Evolutionary conservation across 2,888 invertebrate species (phyloP), one percentile per base, ranked within the genome.

Genomic region (Pelosia muscerda): DNA sequence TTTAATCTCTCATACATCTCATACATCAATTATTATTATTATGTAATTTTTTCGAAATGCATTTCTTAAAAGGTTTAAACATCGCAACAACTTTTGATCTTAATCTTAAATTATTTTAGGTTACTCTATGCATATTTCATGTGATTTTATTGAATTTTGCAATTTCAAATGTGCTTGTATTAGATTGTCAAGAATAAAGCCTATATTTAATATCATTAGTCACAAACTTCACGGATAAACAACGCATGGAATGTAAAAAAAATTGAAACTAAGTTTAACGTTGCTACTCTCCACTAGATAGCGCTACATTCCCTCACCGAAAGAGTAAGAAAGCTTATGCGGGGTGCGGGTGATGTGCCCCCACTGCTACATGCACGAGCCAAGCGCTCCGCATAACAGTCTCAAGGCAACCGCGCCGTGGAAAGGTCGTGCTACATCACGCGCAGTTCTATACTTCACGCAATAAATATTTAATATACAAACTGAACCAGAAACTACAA

Each of bases 391-490:
- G 86, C 87, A 88, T 87, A 91, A 85, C 93, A 94, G 95, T 93
- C 92, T 88, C 89, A 93, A 90, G 90, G 91, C 84, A 89, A 89
- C 87, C 91, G 91, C 86, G 90, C 87, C 86, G 90, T 88, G 88
- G 86, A 82, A 78, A 86, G 88, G 87, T 86, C 88, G 93, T 85
- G 95, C 87, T 76, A 83, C 82, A 81, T 53, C 76, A 76, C 87
- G 86, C 88, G 89, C 84, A 85, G 84, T 83, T 84, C 88, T 86
- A 79, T 85, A 86, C 84, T 85, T 90, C 90, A 89, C 94, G 94
- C 90, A 91, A 86, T 92, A 88, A 91, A 92, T 91, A 92, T 90
- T 92, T 88, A 91, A 92, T 88, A 92, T 88, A 92, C 84, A 92
- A 91, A 89, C 86, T 88, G 84, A 87, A 84, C 81, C 84, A 80